Evolutionary conservation across 2,113 vertebrate genomes (phyloP).

Genomic region (Phalacrocorax carbo): DNA sequence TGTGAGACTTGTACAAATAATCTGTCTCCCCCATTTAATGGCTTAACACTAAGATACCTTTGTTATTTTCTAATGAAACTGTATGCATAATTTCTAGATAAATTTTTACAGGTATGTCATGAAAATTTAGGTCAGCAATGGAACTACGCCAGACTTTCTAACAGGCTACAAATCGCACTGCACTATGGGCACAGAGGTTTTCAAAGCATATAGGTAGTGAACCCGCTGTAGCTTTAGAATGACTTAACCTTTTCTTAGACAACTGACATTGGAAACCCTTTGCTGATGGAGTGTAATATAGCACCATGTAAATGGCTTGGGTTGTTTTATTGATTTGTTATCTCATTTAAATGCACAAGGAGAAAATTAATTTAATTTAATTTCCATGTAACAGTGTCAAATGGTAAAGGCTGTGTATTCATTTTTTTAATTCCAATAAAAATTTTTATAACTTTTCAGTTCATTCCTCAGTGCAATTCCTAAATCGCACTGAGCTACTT

Average conservation of each 20-base stretch:
- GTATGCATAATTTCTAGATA: neutral
- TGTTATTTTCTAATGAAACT: constrained; percentile 49
- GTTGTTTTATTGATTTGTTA: neutral
- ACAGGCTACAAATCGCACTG: neutral
- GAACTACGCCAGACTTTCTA: neutral
- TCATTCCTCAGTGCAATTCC: neutral
- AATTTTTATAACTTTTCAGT: neutral
- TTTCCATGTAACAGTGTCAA: neutral
- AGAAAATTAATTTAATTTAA: neutral
- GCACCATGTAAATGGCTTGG: neutral
- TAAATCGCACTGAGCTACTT: neutral
- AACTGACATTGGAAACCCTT: neutral
- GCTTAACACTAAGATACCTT: constrained; percentile 19
- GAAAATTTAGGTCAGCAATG: neutral
- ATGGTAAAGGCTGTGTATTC: neutral
- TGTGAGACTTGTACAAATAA: constrained; percentile 36
- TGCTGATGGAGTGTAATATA: neutral
- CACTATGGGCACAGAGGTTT: neutral
- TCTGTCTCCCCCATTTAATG: constrained; percentile 31
- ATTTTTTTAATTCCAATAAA: neutral
- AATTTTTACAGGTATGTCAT: neutral
- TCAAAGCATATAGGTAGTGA: neutral
- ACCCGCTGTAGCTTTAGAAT: neutral
- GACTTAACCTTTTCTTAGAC: neutral
- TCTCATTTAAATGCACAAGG: neutral